These are phyloP conservation scores for Odontomyia ornata DNA, from an alignment of 2,888 invertebrate genomes.

Conservation along the genomic window DNA sequence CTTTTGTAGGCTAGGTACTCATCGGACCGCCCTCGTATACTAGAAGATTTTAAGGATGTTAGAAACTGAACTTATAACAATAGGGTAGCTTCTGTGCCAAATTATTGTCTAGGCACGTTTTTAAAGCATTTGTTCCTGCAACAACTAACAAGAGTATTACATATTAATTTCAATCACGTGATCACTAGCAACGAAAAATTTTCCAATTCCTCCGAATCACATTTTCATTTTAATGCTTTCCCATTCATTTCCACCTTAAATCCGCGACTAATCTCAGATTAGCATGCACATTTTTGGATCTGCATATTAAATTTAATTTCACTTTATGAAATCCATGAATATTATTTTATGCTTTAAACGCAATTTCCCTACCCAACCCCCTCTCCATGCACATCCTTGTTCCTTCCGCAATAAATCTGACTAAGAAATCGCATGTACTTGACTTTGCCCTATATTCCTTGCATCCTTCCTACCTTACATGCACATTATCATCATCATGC, in stretches of 20 bases:
- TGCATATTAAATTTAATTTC: constrained; percentile 43
- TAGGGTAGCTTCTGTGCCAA: too few relatives aligned
- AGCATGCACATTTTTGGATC: constrained; percentile 25
- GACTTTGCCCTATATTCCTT: constrained; percentile 7
- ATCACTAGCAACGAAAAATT: too few relatives aligned
- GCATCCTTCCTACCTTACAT: too few relatives aligned
- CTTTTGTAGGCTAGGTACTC: too few relatives aligned
- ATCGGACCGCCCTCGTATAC: too few relatives aligned
- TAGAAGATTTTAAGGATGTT: too few relatives aligned
- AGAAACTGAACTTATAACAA: too few relatives aligned
- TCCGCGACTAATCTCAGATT: constrained; percentile 22
- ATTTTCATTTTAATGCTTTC: neutral
- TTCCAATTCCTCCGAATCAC: neutral
- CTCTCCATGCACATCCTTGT: neutral
- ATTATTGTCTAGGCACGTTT: too few relatives aligned
- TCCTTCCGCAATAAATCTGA: constrained; percentile 32
- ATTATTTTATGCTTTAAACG: constrained; percentile 28
- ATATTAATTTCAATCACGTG: too few relatives aligned
- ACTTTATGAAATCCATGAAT: constrained; percentile 30
- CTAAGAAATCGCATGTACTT: constrained; percentile 20
- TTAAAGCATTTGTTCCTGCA: too few relatives aligned
- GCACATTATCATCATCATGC: too few relatives aligned
- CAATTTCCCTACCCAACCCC: neutral
- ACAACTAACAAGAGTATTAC: too few relatives aligned
- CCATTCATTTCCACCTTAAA: constrained; percentile 33